Evolutionary conservation across 2,888 invertebrate genomes (phyloP).

Genomic region (Noctuana brunneofusca): DNA sequence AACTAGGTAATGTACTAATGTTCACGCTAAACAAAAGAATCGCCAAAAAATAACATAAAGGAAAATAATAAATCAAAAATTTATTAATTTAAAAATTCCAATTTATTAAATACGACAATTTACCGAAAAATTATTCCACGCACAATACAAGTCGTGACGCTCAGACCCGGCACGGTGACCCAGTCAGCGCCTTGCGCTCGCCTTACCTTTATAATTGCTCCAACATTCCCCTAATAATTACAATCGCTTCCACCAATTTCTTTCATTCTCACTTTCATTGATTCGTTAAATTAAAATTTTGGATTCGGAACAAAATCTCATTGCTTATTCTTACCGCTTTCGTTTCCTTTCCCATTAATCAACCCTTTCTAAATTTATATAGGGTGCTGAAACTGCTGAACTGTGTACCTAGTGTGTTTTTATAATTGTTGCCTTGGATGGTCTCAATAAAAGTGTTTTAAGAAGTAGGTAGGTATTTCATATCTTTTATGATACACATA

Average conservation of each 20-base stretch:
- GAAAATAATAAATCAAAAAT: not conserved
- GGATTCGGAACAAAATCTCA: not conserved
- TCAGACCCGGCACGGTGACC: conserved; percentile 54
- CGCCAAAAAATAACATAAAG: not conserved
- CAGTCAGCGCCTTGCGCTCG: conserved; percentile 35
- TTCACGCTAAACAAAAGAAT: too few species aligned
- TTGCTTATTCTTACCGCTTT: not conserved
- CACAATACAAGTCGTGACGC: conserved; percentile 55
- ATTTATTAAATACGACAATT: not conserved
- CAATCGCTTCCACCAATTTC: conserved; percentile 1
- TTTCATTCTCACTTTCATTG: conserved; percentile 3
- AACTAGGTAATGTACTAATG: too few species aligned
- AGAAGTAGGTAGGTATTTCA: too few species aligned
- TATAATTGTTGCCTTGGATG: too few species aligned
- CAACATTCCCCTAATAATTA: conserved; percentile 3
- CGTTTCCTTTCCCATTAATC: not conserved
- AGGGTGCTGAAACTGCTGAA: too few species aligned
- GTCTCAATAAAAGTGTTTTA: too few species aligned
- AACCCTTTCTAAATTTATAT: not conserved
- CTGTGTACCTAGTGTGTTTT: too few species aligned
- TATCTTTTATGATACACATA: too few species aligned
- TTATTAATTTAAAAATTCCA: not conserved
- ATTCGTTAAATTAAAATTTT: conserved; percentile 7
- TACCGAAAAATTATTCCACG: not conserved
- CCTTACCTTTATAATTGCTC: conserved; percentile 39